These are phyloP conservation scores for Lasiurus borealis DNA, from an alignment of 2,113 vertebrate species.

Conservation along the genomic window DNA sequence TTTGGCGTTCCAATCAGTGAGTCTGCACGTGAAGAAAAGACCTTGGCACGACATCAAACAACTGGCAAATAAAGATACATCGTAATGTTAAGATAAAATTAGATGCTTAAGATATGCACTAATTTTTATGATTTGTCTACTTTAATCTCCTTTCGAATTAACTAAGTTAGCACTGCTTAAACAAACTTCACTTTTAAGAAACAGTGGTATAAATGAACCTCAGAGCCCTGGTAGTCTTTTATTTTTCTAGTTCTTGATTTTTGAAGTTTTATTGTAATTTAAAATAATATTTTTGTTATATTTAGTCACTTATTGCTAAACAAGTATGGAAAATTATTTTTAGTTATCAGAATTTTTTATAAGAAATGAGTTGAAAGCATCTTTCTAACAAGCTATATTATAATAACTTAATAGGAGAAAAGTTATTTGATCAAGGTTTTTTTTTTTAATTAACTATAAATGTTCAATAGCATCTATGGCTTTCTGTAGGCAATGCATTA, in stretches of 20 bases:
- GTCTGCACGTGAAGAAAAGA: not conserved
- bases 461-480: not conserved
- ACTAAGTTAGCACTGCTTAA: not conserved
- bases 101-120: not conserved
- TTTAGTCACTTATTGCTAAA: not conserved
- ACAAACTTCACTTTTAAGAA: conserved; percentile 23
- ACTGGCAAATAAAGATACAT: not conserved
- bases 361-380: conserved; percentile 6
- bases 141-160: not conserved
- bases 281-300: conserved; percentile 19
- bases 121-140: not conserved
- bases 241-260: conserved; percentile 28
- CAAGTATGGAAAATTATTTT: not conserved
- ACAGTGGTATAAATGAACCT: not conserved
- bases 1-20: not conserved
- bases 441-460: not conserved
- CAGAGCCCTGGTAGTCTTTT: not conserved
- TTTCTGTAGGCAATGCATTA: conserved; percentile 9
- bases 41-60: not conserved
- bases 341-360: conserved; percentile 26
- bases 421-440: conserved; percentile 11
- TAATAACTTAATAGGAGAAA: conserved; percentile 35
- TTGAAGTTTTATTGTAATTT: conserved; percentile 14
- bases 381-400: not conserved
- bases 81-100: conserved; percentile 15